Conservation (phyloP, 2,888 invertebrate genomes). For the Platycheirus rosarum region DNA sequence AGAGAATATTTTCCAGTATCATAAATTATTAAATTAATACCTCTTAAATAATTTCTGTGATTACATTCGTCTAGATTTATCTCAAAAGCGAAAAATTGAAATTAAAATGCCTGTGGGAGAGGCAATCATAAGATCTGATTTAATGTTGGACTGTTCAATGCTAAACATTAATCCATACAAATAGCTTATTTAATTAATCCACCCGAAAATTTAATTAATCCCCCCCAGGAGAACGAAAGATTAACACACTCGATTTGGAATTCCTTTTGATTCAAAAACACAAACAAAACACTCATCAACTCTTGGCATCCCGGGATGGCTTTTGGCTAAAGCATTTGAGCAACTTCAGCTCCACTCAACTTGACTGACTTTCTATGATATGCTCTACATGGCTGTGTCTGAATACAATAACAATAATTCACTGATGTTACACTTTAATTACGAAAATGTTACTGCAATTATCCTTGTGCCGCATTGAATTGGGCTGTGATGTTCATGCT, state of each 20-base stretch:
- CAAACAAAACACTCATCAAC: neutral
- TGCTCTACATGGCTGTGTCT: neutral
- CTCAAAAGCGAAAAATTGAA: too few species aligned
- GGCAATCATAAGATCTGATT: neutral
- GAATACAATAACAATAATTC: slow-evolving; percentile 3
- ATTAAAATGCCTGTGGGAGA: too few species aligned
- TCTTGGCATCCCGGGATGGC: too few species aligned
- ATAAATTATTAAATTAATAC: too few species aligned
- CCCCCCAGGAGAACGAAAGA: neutral
- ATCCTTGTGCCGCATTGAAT: slow-evolving; percentile 11
- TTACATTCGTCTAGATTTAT: too few species aligned
- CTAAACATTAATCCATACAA: neutral
- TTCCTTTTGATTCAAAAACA: slow-evolving; percentile 1
- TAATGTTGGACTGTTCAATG: neutral
- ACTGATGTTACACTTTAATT: slow-evolving; percentile 1
- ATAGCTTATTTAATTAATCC: neutral
- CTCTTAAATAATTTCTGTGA: too few species aligned
- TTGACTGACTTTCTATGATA: neutral
- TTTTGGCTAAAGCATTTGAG: neutral
- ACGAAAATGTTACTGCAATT: slow-evolving; percentile 24
- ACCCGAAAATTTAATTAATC: neutral
- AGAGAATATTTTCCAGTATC: too few species aligned
- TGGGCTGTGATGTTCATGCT: neutral
- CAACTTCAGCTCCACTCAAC: neutral
- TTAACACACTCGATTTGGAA: neutral